Evolutionary conservation across 1,140 invertebrate species (phyloP).

Genomic region (Drosophila neocordata): DNA sequence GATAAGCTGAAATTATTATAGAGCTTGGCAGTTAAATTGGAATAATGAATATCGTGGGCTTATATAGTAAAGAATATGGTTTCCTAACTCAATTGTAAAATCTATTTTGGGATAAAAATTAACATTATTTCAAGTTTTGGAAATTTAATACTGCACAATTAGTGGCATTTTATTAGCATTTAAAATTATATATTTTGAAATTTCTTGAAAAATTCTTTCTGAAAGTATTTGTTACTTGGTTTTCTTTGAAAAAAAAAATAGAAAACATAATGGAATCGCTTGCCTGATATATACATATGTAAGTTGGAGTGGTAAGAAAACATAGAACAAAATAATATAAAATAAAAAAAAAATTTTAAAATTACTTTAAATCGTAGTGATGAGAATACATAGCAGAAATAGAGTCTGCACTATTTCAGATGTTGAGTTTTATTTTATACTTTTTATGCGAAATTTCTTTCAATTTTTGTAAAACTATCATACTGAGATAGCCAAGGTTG

Average conservation of each 20-base stretch:
- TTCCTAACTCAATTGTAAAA: background rate
- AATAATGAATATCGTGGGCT: slow-evolving; percentile 1
- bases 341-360: too few relatives aligned
- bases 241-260: background rate
- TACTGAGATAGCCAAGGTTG: too few relatives aligned
- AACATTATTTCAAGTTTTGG: background rate
- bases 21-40: background rate
- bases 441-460: too few relatives aligned
- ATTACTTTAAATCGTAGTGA: too few relatives aligned
- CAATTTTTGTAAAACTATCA: too few relatives aligned
- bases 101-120: background rate
- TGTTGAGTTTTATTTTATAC: too few relatives aligned
- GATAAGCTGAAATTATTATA: slow-evolving; percentile 39
- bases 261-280: too few relatives aligned
- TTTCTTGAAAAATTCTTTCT: background rate
- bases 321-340: too few relatives aligned
- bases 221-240: background rate
- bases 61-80: background rate
- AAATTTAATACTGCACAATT: background rate
- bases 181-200: background rate
- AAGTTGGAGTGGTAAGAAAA: too few relatives aligned
- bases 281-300: too few relatives aligned
- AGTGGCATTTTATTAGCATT: background rate
- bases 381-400: too few relatives aligned
- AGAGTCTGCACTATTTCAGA: too few relatives aligned